phyloP scores from a whole-genome alignment of 2,888 invertebrate genomes.

The Leptopilina syphax region DNA sequence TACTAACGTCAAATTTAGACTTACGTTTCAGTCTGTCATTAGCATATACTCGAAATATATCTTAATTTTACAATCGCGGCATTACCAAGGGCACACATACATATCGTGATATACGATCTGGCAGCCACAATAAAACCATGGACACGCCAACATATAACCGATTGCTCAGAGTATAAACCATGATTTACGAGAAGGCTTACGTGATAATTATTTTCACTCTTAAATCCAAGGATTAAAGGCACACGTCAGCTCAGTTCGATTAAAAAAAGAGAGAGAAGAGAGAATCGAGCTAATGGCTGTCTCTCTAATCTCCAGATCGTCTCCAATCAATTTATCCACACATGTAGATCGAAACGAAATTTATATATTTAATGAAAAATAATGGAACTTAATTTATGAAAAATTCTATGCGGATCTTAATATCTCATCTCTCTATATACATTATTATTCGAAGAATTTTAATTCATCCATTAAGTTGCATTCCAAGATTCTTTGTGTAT shows the following conservation, averaged over 20 bases:
- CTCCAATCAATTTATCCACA: constrained; percentile 15
- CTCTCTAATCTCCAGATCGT: constrained; percentile 28
- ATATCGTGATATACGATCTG: constrained; percentile 42
- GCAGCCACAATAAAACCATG: constrained; percentile 38
- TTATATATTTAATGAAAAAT: neutral
- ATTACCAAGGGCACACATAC: constrained; percentile 30
- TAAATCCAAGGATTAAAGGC: constrained; percentile 41
- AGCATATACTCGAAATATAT: constrained; percentile 57
- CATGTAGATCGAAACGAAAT: constrained; percentile 23
- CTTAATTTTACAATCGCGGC: constrained; percentile 45
- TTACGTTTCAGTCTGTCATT: constrained; percentile 55
- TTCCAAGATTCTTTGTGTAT: neutral
- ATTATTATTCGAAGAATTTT: neutral
- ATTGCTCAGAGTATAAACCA: constrained; percentile 39
- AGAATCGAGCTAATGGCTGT: constrained; percentile 17
- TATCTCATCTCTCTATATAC: neutral
- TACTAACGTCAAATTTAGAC: constrained; percentile 48
- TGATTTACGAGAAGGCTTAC: constrained; percentile 42
- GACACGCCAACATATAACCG: constrained; percentile 33
- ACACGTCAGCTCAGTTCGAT: constrained; percentile 25
- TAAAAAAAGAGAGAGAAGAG: neutral
- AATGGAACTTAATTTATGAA: constrained; percentile 24
- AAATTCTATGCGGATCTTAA: neutral
- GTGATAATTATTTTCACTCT: constrained; percentile 44
- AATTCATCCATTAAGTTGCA: neutral